A percentile compares a stretch with the other conserved stretches of the same genome.
Conservation (phyloP, 2,888 invertebrate species). For the Caprella mutica region DNA sequence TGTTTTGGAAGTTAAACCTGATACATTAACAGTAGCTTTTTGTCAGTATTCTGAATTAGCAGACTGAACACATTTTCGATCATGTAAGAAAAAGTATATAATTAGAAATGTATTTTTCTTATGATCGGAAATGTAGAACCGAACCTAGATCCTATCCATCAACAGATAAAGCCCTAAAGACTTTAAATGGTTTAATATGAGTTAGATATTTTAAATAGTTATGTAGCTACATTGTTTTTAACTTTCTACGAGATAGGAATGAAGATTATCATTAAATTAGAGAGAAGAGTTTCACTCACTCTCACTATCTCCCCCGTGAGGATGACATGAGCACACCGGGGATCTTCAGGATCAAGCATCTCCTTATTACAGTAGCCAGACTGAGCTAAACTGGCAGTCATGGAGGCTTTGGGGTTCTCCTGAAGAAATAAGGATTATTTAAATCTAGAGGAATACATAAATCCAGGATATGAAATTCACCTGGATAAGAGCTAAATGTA, state of each 20-base stretch:
- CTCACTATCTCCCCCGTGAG: constrained; percentile 55
- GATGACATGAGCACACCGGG: constrained; percentile 60
- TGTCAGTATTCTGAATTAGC: too few species aligned
- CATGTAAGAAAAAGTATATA: too few species aligned
- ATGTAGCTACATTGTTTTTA: background rate
- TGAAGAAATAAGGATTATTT: constrained; percentile 38
- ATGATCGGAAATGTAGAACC: too few species aligned
- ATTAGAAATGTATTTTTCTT: too few species aligned
- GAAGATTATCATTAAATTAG: too few species aligned
- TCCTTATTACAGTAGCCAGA: constrained; percentile 53
- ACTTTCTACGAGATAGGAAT: too few species aligned
- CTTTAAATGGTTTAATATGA: background rate
- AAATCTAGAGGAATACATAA: background rate
- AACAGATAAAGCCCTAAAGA: background rate
- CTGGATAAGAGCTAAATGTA: too few species aligned
- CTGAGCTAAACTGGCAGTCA: constrained; percentile 59
- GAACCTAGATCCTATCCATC: too few species aligned
- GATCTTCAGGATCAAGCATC: constrained; percentile 60
- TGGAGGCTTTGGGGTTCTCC: constrained; percentile 45
- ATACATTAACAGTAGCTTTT: too few species aligned
- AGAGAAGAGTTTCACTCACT: constrained; percentile 44
- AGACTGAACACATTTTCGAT: too few species aligned
- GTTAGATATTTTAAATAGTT: background rate
- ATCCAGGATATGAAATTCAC: too few species aligned
- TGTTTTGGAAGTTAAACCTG: too few species aligned